A percentile compares a stretch with the other conserved stretches of the same genome.
Conservation (phyloP, 2,113 vertebrate species). For the Anarrhichthys ocellatus region DNA sequence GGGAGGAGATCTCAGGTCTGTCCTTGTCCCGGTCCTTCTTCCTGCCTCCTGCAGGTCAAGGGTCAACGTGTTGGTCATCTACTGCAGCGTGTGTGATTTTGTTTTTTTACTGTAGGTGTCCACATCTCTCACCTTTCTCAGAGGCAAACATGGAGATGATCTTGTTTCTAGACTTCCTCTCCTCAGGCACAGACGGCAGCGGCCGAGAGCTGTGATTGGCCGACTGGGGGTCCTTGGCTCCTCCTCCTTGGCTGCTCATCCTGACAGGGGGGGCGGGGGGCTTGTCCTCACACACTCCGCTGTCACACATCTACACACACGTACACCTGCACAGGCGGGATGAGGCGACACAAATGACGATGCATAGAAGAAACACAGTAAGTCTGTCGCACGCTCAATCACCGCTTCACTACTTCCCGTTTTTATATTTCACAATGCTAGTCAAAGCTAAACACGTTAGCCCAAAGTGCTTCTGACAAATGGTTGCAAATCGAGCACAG, state of each 20-base stretch:
- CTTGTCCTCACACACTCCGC: conserved; percentile 88
- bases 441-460: background rate
- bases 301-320: conserved; percentile 83
- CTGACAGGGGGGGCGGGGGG: conserved; percentile 98
- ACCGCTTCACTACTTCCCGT: conserved; percentile 51
- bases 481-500: background rate
- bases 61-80: conserved; percentile 12
- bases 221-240: conserved; percentile 90
- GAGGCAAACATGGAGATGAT: conserved; percentile 96
- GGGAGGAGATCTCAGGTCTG: conserved; percentile 95
- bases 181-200: conserved; percentile 95
- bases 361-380: background rate
- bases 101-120: background rate
- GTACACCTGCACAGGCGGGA: conserved; percentile 52
- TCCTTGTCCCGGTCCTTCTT: conserved; percentile 97
- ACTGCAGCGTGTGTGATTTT: background rate
- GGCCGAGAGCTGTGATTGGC: conserved; percentile 93
- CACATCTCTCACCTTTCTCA: conserved; percentile 89
- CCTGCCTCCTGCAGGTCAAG: conserved; percentile 85
- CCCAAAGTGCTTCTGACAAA: background rate
- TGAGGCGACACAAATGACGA: conserved; percentile 19
- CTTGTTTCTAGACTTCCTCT: conserved; percentile 93
- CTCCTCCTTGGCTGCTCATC: conserved; percentile 94
- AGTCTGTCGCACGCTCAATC: background rate
- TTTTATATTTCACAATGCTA: conserved; percentile 43